A percentile compares a stretch with the other conserved stretches of the same genome.
These are phyloP conservation scores for Sebastes reedi DNA, from an alignment of 2,797 vertebrate species.

Conservation along the genomic window DNA sequence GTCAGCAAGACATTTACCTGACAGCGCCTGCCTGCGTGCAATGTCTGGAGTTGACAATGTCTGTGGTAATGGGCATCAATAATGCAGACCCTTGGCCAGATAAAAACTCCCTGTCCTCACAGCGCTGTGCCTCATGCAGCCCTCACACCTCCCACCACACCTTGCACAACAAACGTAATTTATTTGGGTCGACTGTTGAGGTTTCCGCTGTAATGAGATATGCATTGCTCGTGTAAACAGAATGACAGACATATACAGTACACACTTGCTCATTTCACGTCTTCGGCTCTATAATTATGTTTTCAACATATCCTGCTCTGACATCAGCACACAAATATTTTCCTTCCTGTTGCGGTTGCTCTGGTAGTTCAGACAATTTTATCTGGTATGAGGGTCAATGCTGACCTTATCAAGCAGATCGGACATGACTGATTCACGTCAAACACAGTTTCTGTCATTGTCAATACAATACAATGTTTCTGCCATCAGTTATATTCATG, in stretches of 20 bases:
- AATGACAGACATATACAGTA: conserved; percentile 2
- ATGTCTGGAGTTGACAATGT: conserved; percentile 69
- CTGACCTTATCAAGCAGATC: conserved; percentile 18
- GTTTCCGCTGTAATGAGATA: conserved; percentile 32
- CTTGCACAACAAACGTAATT: conserved; percentile 27
- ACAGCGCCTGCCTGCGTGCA: conserved; percentile 60
- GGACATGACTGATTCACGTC: conserved; percentile 1
- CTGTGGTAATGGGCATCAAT: conserved; percentile 80
- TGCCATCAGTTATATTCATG: conserved; percentile 2
- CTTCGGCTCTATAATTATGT: conserved; percentile 6
- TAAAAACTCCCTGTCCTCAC: conserved; percentile 66
- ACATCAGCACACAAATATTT: not conserved
- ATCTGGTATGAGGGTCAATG: not conserved
- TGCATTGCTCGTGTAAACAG: conserved; percentile 6
- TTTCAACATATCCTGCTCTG: conserved; percentile 1
- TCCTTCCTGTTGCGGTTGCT: not conserved
- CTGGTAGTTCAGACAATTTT: not conserved
- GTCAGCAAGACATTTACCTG: conserved; percentile 75
- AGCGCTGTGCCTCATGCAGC: conserved; percentile 25
- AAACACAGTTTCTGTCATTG: not conserved
- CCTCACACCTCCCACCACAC: conserved; percentile 18
- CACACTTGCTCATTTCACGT: conserved; percentile 4
- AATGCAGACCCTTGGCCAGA: conserved; percentile 72
- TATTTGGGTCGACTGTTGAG: conserved; percentile 16
- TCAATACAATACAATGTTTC: conserved; percentile 9